A percentile compares a stretch with the other conserved stretches of the same genome.
Evolutionary conservation across 1,140 invertebrate genomes (phyloP).

Genomic region (Caenorhabditis remanei): DNA sequence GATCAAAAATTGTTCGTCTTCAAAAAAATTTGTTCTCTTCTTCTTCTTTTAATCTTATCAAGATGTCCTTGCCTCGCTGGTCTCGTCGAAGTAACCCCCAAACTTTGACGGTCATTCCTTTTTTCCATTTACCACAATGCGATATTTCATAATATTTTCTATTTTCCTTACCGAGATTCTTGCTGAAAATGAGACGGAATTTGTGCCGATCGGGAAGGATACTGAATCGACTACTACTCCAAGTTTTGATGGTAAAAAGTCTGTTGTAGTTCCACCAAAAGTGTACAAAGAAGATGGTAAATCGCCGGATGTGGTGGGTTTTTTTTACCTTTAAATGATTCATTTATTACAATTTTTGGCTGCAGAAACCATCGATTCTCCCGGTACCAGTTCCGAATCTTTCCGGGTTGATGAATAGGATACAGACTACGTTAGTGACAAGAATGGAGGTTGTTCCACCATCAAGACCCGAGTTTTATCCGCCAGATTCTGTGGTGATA

Average conservation of each 20-base stretch:
- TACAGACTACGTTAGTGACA: background rate
- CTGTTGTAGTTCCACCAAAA: background rate
- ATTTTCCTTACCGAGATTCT: background rate
- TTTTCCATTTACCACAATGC: conserved; percentile 15
- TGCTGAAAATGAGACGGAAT: conserved; percentile 27
- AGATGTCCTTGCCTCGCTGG: conserved; percentile 23
- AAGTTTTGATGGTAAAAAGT: background rate
- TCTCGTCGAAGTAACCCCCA: background rate
- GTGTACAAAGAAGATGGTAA: conserved; percentile 22
- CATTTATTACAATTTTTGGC: too few species aligned
- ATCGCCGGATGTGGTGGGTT: background rate
- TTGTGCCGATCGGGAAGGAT: conserved; percentile 37
- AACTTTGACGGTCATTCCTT: conserved; percentile 32
- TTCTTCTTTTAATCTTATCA: conserved; percentile 10
- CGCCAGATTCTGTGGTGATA: background rate
- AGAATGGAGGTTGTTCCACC: conserved; percentile 3
- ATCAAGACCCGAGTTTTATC: background rate
- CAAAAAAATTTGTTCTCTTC: background rate
- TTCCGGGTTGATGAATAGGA: background rate
- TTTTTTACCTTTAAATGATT: background rate
- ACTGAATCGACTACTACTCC: background rate
- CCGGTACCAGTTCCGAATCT: conserved; percentile 21
- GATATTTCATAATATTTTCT: background rate
- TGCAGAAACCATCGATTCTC: conserved; percentile 20
- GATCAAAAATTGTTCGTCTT: background rate